These are phyloP conservation scores for Tachysurus fulvidraco DNA, from an alignment of 2,113 vertebrate species.

Conservation along the genomic window DNA sequence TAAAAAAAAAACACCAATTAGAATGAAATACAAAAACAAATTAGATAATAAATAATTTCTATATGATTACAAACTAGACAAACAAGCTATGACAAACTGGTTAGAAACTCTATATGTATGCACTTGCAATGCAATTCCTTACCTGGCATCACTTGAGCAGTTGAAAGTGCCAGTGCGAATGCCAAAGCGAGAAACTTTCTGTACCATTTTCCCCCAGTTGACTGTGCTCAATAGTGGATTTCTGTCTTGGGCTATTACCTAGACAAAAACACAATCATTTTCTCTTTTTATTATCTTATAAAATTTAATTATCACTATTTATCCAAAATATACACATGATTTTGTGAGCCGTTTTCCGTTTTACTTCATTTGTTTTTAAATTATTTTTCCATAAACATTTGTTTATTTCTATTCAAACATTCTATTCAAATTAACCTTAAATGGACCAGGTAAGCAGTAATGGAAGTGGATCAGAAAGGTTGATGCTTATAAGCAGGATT, in stretches of 20 bases:
- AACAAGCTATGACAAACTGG: neutral
- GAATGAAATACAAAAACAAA: neutral
- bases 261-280: neutral
- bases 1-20: neutral
- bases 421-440: neutral
- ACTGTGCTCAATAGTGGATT: conserved; percentile 87
- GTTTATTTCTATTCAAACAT: neutral
- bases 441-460: neutral
- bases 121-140: conserved; percentile 32
- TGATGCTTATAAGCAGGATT: neutral
- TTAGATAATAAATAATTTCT: neutral
- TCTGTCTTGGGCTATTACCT: conserved; percentile 91
- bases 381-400: neutral
- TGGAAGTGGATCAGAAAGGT: neutral
- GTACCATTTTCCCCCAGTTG: conserved; percentile 96
- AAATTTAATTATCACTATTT: neutral
- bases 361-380: neutral
- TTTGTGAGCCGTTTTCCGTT: neutral
- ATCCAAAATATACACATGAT: neutral
- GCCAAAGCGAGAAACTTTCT: conserved; percentile 95
- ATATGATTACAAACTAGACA: neutral
- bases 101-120: neutral
- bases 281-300: neutral
- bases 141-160: conserved; percentile 95
- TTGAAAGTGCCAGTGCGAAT: conserved; percentile 97